Percentiles rank a stretch among this genome's conserved stretches.
Conservation (phyloP, 2,888 invertebrate species). For the Gerosis bhagava region DNA sequence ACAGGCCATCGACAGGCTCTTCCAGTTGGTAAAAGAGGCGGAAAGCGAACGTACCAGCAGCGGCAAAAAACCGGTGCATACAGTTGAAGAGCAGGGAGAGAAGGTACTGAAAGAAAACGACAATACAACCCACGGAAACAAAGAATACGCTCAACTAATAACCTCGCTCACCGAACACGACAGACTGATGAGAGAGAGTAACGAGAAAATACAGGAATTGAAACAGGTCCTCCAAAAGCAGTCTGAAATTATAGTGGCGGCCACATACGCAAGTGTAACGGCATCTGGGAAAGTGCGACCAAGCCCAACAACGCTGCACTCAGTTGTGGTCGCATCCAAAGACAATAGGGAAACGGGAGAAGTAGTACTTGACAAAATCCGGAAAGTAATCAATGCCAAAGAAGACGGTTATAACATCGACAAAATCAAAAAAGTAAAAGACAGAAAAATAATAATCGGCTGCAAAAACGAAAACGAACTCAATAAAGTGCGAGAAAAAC, state of each 20-base stretch:
- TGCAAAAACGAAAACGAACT: not conserved
- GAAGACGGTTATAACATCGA: not conserved
- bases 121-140: too few species aligned
- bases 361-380: not conserved
- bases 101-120: too few species aligned
- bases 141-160: too few species aligned
- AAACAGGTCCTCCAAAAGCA: not conserved
- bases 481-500: not conserved
- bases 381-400: not conserved
- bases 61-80: too few species aligned
- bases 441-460: slow-evolving; percentile 1
- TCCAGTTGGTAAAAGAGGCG: too few species aligned
- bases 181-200: not conserved
- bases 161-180: not conserved
- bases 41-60: too few species aligned
- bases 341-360: slow-evolving; percentile 12
- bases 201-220: not conserved
- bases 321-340: slow-evolving; percentile 1
- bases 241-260: not conserved
- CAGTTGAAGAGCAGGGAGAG: too few species aligned
- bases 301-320: not conserved
- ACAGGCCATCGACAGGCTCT: too few species aligned
- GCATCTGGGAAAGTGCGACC: not conserved
- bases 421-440: not conserved
- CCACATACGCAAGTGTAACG: not conserved